Percentiles rank a stretch among this genome's conserved stretches.
These are phyloP conservation scores for Scaptomyza montana DNA, from an alignment of 1,140 invertebrate species.

Conservation along the genomic window DNA sequence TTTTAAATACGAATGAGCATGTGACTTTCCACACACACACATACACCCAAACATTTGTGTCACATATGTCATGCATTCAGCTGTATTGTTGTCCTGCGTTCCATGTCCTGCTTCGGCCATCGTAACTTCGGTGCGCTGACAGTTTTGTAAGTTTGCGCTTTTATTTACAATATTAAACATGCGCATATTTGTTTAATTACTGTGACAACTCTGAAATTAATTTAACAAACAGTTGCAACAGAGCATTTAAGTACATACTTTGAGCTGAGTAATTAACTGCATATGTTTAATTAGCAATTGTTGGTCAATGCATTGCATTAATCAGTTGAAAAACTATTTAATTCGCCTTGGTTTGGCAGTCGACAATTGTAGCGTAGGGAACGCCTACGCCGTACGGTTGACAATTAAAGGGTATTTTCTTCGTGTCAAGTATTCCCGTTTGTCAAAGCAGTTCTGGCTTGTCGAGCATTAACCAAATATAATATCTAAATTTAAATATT, in stretches of 20 bases:
- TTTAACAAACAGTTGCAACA: constrained; percentile 37
- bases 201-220: constrained; percentile 61
- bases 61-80: constrained; percentile 5
- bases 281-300: constrained; percentile 57
- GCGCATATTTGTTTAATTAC: constrained; percentile 74
- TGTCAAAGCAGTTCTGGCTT: too few species aligned
- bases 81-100: constrained; percentile 5
- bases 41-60: constrained; percentile 11
- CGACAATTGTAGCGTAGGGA: not conserved
- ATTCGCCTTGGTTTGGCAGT: not conserved
- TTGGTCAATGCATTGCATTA: constrained; percentile 18
- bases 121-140: constrained; percentile 33
- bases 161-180: constrained; percentile 42
- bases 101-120: constrained; percentile 15
- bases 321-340: constrained; percentile 3
- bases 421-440: too few species aligned
- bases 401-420: too few species aligned
- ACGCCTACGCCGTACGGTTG: too few species aligned
- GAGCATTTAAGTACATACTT: constrained; percentile 6
- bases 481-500: too few species aligned
- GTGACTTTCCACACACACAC: constrained; percentile 29
- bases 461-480: too few species aligned
- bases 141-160: constrained; percentile 49
- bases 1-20: constrained; percentile 71
- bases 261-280: constrained; percentile 60